Conservation (phyloP, 2,113 vertebrate species). For the Gopherus evgoodei region DNA sequence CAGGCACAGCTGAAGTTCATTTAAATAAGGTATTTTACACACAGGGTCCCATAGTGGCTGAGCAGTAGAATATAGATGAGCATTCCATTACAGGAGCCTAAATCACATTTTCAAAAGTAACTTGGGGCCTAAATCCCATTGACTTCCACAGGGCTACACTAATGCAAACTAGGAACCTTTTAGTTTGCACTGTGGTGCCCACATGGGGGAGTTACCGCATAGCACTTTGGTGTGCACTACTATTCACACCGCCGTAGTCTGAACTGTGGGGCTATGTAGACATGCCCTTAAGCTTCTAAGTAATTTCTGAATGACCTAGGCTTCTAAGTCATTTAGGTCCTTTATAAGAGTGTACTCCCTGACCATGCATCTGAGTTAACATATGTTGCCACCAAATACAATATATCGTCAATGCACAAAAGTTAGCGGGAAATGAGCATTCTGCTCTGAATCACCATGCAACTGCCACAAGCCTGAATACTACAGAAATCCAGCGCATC, state of each 20-base stretch:
- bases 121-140: too few relatives aligned
- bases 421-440: neutral
- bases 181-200: neutral
- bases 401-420: neutral
- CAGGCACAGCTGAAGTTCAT: neutral
- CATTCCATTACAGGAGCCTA: neutral
- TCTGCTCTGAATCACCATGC: constrained; percentile 37
- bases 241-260: neutral
- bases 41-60: neutral
- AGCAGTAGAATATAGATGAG: neutral
- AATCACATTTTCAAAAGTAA: neutral
- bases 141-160: neutral
- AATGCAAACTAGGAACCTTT: neutral
- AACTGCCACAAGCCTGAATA: neutral
- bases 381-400: neutral
- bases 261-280: neutral
- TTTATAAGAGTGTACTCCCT: neutral
- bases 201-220: neutral
- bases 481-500: constrained; percentile 36
- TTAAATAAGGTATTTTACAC: neutral
- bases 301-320: neutral
- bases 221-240: neutral
- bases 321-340: neutral
- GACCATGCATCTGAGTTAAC: neutral
- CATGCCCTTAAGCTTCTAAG: neutral